Evolutionary conservation across 2,888 invertebrate genomes (phyloP), one percentile per base, ranked within the genome.

Genomic region (Oscheius myriophilus): DNA sequence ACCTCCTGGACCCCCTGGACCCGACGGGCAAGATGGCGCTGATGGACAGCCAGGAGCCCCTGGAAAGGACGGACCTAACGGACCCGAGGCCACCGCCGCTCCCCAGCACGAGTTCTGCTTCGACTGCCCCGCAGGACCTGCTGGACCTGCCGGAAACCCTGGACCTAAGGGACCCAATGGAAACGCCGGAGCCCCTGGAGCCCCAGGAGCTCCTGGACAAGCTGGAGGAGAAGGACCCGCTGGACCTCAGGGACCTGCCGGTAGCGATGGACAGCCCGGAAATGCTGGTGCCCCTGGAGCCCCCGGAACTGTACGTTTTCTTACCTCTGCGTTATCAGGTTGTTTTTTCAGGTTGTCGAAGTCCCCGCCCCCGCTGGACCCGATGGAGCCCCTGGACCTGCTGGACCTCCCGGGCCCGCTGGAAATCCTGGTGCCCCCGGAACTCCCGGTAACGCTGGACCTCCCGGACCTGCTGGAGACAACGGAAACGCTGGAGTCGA

Each of bases 61-160:
- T 52, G 83, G 83, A 58, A 74, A 73, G 61, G 76, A 81, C 51
- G 83, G 83, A 69, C 80, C 79, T 66, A 78, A 81, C 21, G 66
- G 45, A 45, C 66, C 66, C 18, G 45, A 57, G 12, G 46, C 66
- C 21, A 49, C 66, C 18, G 25, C 55, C 65, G 76, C 81, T 42
- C 81, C 81, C 62, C 70, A 63, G n/a, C 26, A 16, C 41, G 70
- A 65, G 66, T 75, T 75, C 64, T 81, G 81, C 81, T 81, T 80
- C 72, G 81, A 81, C 65, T 82, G 82, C 70, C 72, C 75, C 53
- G 77, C 72, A 39, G 78, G 74, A 52, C 82, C 82, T 42, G 70
- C 80, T 53, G 80, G 80, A 72, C 75, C 73, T 58, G 73, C 76
- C 42, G 80, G 80, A 72, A 61, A 62, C 65, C 55, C 78, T 39